Base-by-base conservation (phyloP, 2,797 vertebrate species). In the Sebastes goodei region DNA sequence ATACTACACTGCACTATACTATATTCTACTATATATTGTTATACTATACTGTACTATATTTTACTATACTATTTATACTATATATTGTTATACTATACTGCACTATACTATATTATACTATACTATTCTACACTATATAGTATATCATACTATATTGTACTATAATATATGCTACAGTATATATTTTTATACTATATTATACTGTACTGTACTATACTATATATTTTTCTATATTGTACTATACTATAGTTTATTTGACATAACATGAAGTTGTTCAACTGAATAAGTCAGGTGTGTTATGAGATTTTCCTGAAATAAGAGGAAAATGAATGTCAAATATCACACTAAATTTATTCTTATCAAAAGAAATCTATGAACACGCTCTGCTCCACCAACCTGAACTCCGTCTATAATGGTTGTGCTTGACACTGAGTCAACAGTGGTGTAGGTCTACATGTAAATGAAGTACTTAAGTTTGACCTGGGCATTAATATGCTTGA, bases 381-480 rank as follows among this genome's bases (percentile, higher is more conserved):
- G 23, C 30, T 70, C 21, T 23, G 78, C 21, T 57, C 27, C 32
- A 62, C 10, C 23, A n/a, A 5, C 69, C 23, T 21, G 59, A 55
- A 29, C 30, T 60, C 10, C 17, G 4, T 74, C 52, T 65, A 33
- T 65, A 46, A 7, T 46, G 29, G 23, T 25, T 71, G 42, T 71
- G 32, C 35, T 77, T 29, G 35, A 60, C 42, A 21, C 42, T 46
- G 7, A 46, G 42, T 46, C 42, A 46, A 46, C 42, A 46, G 60
- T 7, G 14, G 53, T 7, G 52, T 69, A 33, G 55, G 30, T 60
- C 55, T 30, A 29, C 66, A 71, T 27, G 57, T 7, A 78, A 59
- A n/a, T 29, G 5, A 75, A 78, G 53, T 21, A 30, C 35, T 80
- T 57, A 53, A 49, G 32, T 77, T 49, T 78, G 60, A 74, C 53